Conservation (phyloP, 1,140 invertebrate genomes). For the Pseudomyrmex sp. region DNA sequence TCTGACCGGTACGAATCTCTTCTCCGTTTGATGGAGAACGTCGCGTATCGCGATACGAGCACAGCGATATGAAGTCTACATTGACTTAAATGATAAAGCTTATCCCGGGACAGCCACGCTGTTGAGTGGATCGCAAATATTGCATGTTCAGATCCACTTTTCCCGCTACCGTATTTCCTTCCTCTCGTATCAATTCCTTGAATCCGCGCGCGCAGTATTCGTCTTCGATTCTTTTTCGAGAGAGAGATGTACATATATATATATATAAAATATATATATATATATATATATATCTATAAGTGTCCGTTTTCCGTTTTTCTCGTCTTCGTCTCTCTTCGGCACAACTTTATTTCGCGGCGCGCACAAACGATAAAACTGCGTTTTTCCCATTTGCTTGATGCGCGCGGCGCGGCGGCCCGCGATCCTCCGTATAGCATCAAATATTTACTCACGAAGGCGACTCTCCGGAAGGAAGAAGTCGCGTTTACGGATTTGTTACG, state of each 20-base stretch:
- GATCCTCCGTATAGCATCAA: conserved; percentile 37
- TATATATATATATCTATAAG: background rate
- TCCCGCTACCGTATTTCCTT: background rate
- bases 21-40: background rate
- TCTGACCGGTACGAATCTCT: background rate
- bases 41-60: conserved; percentile 16
- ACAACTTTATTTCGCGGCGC: conserved; percentile 48
- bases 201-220: conserved; percentile 35
- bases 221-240: conserved; percentile 56
- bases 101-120: conserved; percentile 34
- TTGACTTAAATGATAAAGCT: conserved; percentile 64
- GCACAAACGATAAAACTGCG: conserved; percentile 57
- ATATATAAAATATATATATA: too few relatives aligned
- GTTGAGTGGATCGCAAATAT: conserved; percentile 64
- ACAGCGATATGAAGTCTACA: conserved; percentile 63
- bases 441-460: conserved; percentile 49
- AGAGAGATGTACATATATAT: too few relatives aligned
- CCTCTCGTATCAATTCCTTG: conserved; percentile 40
- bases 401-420: background rate
- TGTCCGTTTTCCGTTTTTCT: conserved; percentile 1
- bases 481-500: conserved; percentile 57
- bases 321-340: conserved; percentile 18
- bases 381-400: conserved; percentile 39
- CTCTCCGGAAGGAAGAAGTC: conserved; percentile 29
- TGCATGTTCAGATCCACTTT: conserved; percentile 52